phyloP scores from a whole-genome alignment of 2,888 invertebrate genomes.

The Polydrusus tereticollis region DNA sequence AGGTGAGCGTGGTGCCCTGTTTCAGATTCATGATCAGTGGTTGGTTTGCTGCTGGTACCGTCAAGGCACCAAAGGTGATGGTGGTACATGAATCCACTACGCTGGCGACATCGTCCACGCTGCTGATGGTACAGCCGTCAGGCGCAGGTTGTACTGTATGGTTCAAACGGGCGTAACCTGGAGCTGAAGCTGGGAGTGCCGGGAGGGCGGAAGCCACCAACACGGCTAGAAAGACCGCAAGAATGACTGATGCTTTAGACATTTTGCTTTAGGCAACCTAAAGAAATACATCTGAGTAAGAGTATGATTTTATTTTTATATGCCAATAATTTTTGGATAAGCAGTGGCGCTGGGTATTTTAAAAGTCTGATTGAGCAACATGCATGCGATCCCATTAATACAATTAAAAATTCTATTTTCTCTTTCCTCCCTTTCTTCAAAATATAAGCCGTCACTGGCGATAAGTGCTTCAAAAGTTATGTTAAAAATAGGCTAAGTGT shows the following conservation, averaged over 20 bases:
- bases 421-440: no score
- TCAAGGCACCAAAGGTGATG: slow-evolving; percentile 28
- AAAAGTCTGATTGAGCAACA: no score
- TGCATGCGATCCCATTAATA: no score
- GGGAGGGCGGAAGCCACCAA: neutral
- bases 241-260: neutral
- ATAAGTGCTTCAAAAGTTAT: no score
- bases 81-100: slow-evolving; percentile 24
- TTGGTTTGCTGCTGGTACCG: slow-evolving; percentile 19
- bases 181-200: neutral
- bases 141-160: slow-evolving; percentile 10
- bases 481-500: neutral
- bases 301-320: neutral
- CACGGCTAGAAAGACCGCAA: neutral
- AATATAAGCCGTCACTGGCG: neutral
- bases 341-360: no score
- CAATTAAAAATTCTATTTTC: no score
- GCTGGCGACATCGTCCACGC: slow-evolving; percentile 18
- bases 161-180: slow-evolving; percentile 30
- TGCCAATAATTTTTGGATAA: neutral
- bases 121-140: slow-evolving; percentile 11
- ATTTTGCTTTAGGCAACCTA: neutral
- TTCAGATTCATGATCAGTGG: slow-evolving; percentile 19
- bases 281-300: neutral
- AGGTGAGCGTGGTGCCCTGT: slow-evolving; percentile 27